phyloP scores from a whole-genome alignment of 2,888 invertebrate genomes.

The Sipha maydis region DNA sequence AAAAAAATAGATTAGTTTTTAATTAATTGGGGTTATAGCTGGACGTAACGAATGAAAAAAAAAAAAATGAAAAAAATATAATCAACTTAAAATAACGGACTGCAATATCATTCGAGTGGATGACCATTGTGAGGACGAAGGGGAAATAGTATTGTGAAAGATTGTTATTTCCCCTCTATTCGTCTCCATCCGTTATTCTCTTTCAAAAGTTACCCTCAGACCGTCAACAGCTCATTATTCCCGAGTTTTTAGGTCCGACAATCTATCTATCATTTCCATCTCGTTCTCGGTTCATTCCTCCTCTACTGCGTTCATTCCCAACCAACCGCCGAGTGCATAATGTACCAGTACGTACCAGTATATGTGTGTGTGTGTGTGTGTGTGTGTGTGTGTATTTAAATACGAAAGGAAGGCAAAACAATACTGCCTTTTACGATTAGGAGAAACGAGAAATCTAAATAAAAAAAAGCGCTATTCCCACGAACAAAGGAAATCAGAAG shows the following conservation, averaged over 20 bases:
- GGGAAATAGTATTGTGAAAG: conserved; percentile 38
- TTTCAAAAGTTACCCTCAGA: conserved; percentile 51
- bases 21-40: background rate
- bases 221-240: conserved; percentile 57
- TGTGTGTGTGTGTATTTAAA: background rate
- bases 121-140: conserved; percentile 26
- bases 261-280: conserved; percentile 57
- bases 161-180: conserved; percentile 44
- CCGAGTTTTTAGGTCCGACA: conserved; percentile 50
- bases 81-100: conserved; percentile 53
- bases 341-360: background rate
- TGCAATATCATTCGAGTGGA: conserved; percentile 40
- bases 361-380: background rate
- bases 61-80: conserved; percentile 8
- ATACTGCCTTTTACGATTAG: conserved; percentile 39
- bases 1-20: background rate
- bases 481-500: conserved; percentile 22
- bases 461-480: background rate
- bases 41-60: background rate
- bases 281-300: conserved; percentile 32
- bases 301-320: background rate
- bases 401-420: conserved; percentile 14
- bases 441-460: conserved; percentile 36
- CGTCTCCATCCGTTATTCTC: conserved; percentile 24
- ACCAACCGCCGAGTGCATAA: background rate